phyloP scores from a whole-genome alignment of 2,113 vertebrate species.

The Bos taurus region DNA sequence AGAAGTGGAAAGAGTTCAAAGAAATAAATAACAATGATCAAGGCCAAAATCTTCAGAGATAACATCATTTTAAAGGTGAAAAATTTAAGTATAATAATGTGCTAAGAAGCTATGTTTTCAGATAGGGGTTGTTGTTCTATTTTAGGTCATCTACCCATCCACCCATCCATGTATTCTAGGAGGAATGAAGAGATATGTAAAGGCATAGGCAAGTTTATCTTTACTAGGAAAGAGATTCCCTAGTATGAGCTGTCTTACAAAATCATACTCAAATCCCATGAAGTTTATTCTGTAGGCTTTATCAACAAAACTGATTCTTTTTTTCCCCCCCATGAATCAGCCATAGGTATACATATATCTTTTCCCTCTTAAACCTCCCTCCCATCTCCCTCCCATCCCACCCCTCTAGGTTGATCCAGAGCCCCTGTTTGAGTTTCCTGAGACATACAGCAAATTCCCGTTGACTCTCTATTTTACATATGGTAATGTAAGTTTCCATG shows the following conservation, averaged over 20 bases:
- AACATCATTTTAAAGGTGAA: neutral
- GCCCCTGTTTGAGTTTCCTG: neutral
- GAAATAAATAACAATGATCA: neutral
- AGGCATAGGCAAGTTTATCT: neutral
- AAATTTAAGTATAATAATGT: neutral
- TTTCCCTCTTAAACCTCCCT: neutral
- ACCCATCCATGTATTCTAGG: neutral
- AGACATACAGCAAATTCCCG: accelerated
- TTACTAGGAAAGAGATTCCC: neutral
- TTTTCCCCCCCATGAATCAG: neutral
- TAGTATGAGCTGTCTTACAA: neutral
- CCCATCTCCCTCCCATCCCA: neutral
- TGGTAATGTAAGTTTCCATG: neutral
- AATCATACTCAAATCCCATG: neutral
- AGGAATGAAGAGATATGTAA: neutral
- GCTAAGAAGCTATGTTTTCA: neutral
- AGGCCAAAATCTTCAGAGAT: neutral
- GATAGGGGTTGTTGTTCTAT: neutral
- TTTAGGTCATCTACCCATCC: neutral
- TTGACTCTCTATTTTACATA: neutral
- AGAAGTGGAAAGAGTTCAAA: neutral
- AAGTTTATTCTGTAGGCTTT: neutral
- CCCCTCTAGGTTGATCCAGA: neutral
- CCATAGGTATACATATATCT: neutral
- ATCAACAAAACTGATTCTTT: neutral